Base-by-base conservation (phyloP, 2,888 invertebrate species). In the Brenthis daphne region DNA sequence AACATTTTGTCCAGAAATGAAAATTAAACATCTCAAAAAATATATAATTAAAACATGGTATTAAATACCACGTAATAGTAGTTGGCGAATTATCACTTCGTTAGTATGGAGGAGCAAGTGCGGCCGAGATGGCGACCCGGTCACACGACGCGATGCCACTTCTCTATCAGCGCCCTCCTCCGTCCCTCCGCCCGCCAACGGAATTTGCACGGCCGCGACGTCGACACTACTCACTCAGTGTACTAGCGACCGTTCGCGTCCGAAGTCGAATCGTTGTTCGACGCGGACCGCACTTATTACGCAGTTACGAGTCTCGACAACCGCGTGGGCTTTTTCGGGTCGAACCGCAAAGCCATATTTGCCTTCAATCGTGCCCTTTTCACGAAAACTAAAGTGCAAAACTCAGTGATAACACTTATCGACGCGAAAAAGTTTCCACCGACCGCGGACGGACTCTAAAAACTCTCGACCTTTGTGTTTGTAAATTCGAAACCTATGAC, bases 181-280 rank as follows among this genome's bases (percentile, higher is more conserved):
- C 80, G 82, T 82, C 82, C 79, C 80, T 77, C 77, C 80, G 79
- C 88, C 88, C 82, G 84, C 85, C 74, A 74, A 72, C 74, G 75
- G 79, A 78, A 78, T 77, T 78, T 74, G 77, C 85, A 85, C 85
- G 84, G 82, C 82, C 86, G 85, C 77, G 81, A 85, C 85, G 86
- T 83, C 83, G 84, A 82, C 73, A 53, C 37, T 43, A 43, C 56
- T 61, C 65, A 57, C 84, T 89, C 89, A 92, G 92, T 92, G 87
- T 90, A 87, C 89, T 88, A 89, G 87, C 87, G 91, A 89, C 86
- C 87, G 89, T 78, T 83, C 86, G 88, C 87, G 85, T 82, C 79
- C 79, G 82, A 86, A 84, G 87, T 88, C 90, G 88, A 81, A 74
- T 78, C 77, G 85, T 77, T 80, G 85, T 83, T 82, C 77, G 77